A percentile compares a stretch with the other conserved stretches of the same genome.
phyloP scores from a whole-genome alignment of 1,140 invertebrate genomes.

The Cylas formicarius region DNA sequence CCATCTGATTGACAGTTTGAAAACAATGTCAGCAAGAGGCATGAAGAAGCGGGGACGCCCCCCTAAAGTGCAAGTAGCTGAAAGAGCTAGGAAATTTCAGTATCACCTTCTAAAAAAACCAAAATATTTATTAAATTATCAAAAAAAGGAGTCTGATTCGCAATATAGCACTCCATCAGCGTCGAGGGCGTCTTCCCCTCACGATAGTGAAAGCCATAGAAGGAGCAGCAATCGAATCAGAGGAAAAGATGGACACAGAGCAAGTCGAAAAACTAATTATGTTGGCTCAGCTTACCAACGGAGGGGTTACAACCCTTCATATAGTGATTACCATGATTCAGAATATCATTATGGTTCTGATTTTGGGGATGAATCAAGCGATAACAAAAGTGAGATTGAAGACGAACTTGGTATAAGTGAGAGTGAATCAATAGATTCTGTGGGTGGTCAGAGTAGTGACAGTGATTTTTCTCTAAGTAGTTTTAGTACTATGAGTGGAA shows the following conservation, averaged over 20 bases:
- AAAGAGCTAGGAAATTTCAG: constrained; percentile 75
- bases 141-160: constrained; percentile 55
- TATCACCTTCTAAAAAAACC: constrained; percentile 86
- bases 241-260: constrained; percentile 49
- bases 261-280: constrained; percentile 54
- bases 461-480: constrained; percentile 78
- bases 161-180: constrained; percentile 69
- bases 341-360: constrained; percentile 87
- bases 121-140: constrained; percentile 72
- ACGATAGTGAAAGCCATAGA: constrained; percentile 59
- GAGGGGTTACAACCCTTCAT: constrained; percentile 63
- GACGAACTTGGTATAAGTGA: constrained; percentile 63
- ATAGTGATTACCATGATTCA: constrained; percentile 69
- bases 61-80: constrained; percentile 78
- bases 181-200: constrained; percentile 67
- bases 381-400: constrained; percentile 64
- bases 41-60: constrained; percentile 80
- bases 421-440: constrained; percentile 56
- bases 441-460: constrained; percentile 65
- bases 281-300: constrained; percentile 52
- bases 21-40: constrained; percentile 72
- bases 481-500: constrained; percentile 62
- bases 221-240: constrained; percentile 52
- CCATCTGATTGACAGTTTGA: constrained; percentile 39
- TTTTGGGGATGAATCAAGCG: constrained; percentile 78